Evolutionary conservation across 2,888 invertebrate genomes (phyloP), one percentile per base, ranked within the genome.

Genomic region (Drosophila birchii): DNA sequence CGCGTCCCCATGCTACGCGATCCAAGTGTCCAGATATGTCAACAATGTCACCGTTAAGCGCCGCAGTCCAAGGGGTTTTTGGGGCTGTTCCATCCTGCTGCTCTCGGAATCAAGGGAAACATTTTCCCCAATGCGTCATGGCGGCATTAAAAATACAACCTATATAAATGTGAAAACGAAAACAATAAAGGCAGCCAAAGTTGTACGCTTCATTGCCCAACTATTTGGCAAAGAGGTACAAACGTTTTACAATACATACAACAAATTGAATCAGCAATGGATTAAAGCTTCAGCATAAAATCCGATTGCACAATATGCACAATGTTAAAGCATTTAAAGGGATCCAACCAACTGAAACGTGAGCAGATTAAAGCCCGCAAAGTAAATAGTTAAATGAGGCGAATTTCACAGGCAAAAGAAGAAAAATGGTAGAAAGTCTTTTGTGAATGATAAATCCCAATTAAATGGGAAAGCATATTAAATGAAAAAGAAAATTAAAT

Each of bases 1-100:
- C 68, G 78, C 62, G 59, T 18, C 26, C 34, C 59, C 20, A 38
- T 36, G 60, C 59, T 16, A 38, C 11, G 44, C 68, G 83, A 85
- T 85, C 61, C 75, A 80, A 72, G 78, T 80, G 81, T 81, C 83
- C 83, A 81, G 81, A 81, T 81, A 78, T 69, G 67, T 81, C 81
- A 81, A 80, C 86, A 81, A 80, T 81, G 82, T 76, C 80, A 83
- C 70, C 61, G 68, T 81, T 61, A 74, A 81, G 75, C 78, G 82
- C 79, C 80, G 44, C 64, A 51, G 53, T 57, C 16, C 63, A 39
- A 53, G 36, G 43, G 36, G 29, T 47, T 12, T 34, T 43, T 34
- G n/a, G 39, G 57, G 26, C 43, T 60, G 39, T 26, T 20, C 60
- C 57, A 60, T 60, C 29, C 39, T 32, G 58, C 23, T 32, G 32